These are phyloP conservation scores for Dasyurus viverrinus DNA, from an alignment of 2,113 vertebrate genomes.

Conservation along the genomic window DNA sequence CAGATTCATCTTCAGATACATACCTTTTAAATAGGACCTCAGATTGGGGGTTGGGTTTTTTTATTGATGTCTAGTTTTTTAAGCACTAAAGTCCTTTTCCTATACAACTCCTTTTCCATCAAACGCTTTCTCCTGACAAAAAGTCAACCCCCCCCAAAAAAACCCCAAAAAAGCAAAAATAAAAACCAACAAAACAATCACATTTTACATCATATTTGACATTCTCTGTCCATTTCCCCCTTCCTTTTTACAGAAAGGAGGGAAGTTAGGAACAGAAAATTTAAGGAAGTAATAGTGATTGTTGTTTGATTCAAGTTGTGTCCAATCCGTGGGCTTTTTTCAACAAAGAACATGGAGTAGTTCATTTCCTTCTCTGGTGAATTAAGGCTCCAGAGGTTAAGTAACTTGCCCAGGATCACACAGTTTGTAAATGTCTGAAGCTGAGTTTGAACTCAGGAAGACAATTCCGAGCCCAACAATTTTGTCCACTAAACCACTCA, in stretches of 20 bases:
- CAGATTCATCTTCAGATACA: background rate
- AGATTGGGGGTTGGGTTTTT: background rate
- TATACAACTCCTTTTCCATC: background rate
- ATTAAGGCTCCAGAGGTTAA: background rate
- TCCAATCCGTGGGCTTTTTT: background rate
- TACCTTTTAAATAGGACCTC: background rate
- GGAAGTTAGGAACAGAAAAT: background rate
- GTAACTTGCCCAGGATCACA: background rate
- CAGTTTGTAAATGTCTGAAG: background rate
- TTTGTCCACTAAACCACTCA: background rate
- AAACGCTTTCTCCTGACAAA: background rate
- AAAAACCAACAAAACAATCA: background rate
- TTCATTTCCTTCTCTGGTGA: background rate
- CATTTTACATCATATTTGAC: background rate
- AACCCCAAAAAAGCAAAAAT: background rate
- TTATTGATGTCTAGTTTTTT: background rate
- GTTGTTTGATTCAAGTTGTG: background rate
- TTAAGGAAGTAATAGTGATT: background rate
- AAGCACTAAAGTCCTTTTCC: background rate
- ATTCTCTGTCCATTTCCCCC: background rate
- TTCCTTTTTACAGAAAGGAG: background rate
- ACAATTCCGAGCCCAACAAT: background rate
- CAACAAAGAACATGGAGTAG: background rate
- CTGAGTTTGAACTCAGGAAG: background rate
- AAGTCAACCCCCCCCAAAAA: background rate